phyloP scores from a whole-genome alignment of 2,113 vertebrate genomes.

The Falco punctatus region DNA sequence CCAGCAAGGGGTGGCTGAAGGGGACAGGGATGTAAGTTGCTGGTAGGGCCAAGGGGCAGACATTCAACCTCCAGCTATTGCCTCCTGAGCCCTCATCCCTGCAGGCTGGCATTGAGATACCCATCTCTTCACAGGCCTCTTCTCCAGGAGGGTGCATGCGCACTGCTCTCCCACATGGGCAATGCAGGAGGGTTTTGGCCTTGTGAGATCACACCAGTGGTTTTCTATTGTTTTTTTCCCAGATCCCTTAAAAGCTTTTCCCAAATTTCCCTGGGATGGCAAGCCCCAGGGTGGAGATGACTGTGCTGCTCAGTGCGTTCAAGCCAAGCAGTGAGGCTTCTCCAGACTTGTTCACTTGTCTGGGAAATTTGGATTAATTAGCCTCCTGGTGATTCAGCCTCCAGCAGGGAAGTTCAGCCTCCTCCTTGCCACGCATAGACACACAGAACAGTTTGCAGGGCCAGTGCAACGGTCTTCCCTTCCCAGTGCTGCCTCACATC shows the following conservation, averaged over 20 bases:
- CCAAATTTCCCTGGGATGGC: background rate
- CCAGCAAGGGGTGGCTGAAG: background rate
- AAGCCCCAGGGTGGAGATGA: background rate
- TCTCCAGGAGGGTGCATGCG: background rate
- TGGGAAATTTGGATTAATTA: background rate
- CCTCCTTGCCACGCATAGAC: rapidly evolving
- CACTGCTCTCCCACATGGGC: background rate
- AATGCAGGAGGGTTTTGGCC: background rate
- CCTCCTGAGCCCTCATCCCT: background rate
- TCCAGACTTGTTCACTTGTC: slow-evolving; percentile 3
- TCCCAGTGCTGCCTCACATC: background rate
- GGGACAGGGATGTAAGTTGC: background rate
- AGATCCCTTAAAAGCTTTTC: background rate
- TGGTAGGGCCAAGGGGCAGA: background rate
- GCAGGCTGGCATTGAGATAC: background rate
- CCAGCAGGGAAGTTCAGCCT: background rate
- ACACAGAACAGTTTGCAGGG: background rate
- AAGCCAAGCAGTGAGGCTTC: background rate
- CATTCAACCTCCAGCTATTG: background rate
- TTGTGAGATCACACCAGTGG: background rate
- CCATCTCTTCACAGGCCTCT: background rate
- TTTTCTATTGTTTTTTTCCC: background rate
- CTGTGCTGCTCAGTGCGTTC: rapidly evolving
- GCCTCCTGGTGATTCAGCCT: background rate
- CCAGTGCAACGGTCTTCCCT: rapidly evolving